phyloP scores from a whole-genome alignment of 2,113 vertebrate genomes.

The Ancistrus triradiatus region DNA sequence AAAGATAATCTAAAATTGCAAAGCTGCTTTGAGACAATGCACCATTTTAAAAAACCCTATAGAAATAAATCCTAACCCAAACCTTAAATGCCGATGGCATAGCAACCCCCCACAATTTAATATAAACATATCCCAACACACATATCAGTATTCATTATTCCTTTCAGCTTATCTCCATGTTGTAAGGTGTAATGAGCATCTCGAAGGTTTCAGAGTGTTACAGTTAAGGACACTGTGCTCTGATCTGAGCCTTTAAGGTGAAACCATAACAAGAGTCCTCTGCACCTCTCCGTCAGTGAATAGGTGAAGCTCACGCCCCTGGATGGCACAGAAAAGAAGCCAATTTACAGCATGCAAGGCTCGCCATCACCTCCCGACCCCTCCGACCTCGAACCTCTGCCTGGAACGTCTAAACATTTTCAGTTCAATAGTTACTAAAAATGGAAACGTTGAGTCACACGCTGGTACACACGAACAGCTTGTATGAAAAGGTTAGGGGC shows the following conservation, averaged over 20 bases:
- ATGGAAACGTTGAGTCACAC: no score
- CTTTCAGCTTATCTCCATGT: no score
- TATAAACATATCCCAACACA: no score
- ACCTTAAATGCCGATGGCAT: no score
- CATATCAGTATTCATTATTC: no score
- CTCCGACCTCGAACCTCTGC: conserved; percentile 7
- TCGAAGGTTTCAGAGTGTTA: conserved; percentile 19
- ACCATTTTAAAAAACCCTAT: no score
- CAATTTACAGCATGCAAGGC: conserved; percentile 23
- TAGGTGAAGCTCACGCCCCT: conserved; percentile 18
- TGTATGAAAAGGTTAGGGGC: no score
- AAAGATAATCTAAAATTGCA: no score
- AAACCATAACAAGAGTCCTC: conserved; percentile 34
- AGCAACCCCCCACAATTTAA: no score
- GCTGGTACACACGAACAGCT: no score
- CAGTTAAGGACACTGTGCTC: conserved; percentile 18
- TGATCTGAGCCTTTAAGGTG: conserved; percentile 21
- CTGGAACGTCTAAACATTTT: conserved; percentile 1
- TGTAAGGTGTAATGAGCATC: conserved; percentile 29
- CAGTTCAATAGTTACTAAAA: neutral
- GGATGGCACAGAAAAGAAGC: conserved; percentile 34
- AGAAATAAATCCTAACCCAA: no score
- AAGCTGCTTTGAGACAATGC: no score
- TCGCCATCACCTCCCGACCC: neutral
- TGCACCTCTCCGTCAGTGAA: conserved; percentile 24